Base-by-base conservation (phyloP, 1,140 invertebrate species). In the Anoplolepis gracilipes region DNA sequence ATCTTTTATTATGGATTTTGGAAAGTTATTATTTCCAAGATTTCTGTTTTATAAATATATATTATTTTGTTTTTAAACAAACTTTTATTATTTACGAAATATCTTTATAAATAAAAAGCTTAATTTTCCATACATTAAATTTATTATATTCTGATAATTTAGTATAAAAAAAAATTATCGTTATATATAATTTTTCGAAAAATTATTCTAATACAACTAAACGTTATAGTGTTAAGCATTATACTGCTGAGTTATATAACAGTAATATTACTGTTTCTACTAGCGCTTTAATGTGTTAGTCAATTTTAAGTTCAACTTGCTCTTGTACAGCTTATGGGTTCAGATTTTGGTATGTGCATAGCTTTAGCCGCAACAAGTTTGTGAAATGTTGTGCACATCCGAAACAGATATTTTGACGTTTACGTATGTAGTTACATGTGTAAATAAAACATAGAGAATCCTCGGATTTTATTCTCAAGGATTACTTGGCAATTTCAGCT, bases 361-460 rank as follows among this genome's bases (percentile, higher is more conserved):
- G 19, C 25, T 25, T 78, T 25, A 53, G 46, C 46, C 42, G 42
- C 42, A 67, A 67, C 25, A 53, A 78, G 42, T 55, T 78, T 8
- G 16, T 4, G 16, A 79, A 69, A 79, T 79, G 42, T 69, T 53
- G n/a, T 53, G 76, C 62, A 53, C 39, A 67, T 78, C 13, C n/a
- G 13, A 78, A 55, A 28, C 22, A 19, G 22, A 42, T 67, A 79
- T 79, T 79, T 69, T 69, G 46, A 79, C n/a, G 25, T 57, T 57
- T 16, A 10, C 33, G 33, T 67, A 55, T 39, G 4, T 11, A 36
- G 6, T 77, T 78, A 65, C 7, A 39, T 13, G 30, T 79, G 13
- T 28, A 36, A 79, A 7, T 53, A 55, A 25, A 77, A 42, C 2
- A 25, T n/a, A 11, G 36, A 33, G 10, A 33, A 64, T 36, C n/a